Percentiles rank a stretch among this genome's conserved stretches.
Conservation (phyloP, 53 echinoderm and acorn worm species). For the Apostichopus leukothele region DNA sequence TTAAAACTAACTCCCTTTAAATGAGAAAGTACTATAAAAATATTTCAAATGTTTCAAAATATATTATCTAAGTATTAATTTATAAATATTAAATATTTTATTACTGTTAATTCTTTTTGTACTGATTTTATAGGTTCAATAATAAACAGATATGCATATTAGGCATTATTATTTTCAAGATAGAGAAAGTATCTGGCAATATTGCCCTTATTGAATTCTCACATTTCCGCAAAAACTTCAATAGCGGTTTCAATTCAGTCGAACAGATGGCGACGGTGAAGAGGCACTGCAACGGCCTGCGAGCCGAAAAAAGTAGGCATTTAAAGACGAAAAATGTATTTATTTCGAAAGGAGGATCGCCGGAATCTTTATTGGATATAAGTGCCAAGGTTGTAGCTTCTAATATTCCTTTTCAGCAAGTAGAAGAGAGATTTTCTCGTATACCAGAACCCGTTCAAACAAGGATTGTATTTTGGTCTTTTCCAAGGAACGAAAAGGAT, state of each 20-base stretch:
- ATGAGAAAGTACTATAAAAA: not conserved
- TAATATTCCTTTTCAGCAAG: constrained; percentile 99
- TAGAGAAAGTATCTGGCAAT: constrained; percentile 19
- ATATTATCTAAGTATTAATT: no score
- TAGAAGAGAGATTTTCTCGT: constrained; percentile 98
- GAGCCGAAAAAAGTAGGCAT: constrained; percentile 55
- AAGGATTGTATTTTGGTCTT: constrained; percentile 99
- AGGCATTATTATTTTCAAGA: no score
- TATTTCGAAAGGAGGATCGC: constrained; percentile 49
- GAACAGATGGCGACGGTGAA: constrained; percentile 98
- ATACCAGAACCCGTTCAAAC: constrained; percentile 99
- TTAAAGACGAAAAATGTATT: constrained; percentile 25
- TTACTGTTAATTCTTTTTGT: no score
- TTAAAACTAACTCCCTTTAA: not conserved
- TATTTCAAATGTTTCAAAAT: no score
- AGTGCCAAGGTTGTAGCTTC: constrained; percentile 99
- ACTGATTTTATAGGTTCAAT: not conserved
- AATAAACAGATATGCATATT: not conserved
- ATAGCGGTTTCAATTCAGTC: constrained; percentile 49
- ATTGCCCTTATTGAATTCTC: constrained; percentile 48
- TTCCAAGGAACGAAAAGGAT: constrained; percentile 99
- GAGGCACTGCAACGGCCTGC: constrained; percentile 87
- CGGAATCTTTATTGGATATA: constrained; percentile 99
- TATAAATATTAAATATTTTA: no score
- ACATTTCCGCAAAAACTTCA: constrained; percentile 87